A percentile compares a stretch with the other conserved stretches of the same genome.
Evolutionary conservation across 2,888 invertebrate genomes (phyloP).

Genomic region (Callyntrura guangdongensis): DNA sequence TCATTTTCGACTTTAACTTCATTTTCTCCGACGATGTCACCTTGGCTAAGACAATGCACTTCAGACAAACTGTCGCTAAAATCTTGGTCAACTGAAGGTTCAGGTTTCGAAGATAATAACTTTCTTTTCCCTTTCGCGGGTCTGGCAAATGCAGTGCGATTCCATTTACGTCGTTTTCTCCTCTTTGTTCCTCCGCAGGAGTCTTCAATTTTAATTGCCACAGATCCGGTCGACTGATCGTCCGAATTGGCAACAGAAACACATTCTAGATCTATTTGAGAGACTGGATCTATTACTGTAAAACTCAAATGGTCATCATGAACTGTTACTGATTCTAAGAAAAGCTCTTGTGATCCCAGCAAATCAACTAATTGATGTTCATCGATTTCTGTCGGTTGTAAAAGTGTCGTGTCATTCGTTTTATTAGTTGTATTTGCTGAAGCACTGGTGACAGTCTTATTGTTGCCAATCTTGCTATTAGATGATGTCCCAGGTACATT

Average conservation of each 20-base stretch:
- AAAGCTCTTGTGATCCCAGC: constrained; percentile 61
- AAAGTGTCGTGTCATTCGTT: background rate
- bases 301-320: constrained; percentile 80
- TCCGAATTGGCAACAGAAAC: constrained; percentile 55
- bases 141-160: constrained; percentile 82
- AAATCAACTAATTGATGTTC: constrained; percentile 28
- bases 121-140: constrained; percentile 81
- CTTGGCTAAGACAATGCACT: constrained; percentile 12
- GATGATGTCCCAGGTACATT: constrained; percentile 52
- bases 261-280: constrained; percentile 54
- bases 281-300: constrained; percentile 72
- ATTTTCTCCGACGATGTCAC: background rate
- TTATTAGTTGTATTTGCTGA: background rate
- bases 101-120: constrained; percentile 31
- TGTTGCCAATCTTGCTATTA: constrained; percentile 19
- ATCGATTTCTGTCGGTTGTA: constrained; percentile 14
- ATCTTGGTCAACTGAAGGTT: constrained; percentile 50
- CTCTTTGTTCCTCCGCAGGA: constrained; percentile 66
- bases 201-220: constrained; percentile 31
- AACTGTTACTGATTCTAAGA: constrained; percentile 81
- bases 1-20: constrained; percentile 23
- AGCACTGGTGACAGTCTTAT: constrained; percentile 49
- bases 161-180: constrained; percentile 82
- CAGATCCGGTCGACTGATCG: constrained; percentile 66
- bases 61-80: constrained; percentile 79